phyloP scores from a whole-genome alignment of 2,888 invertebrate genomes.

The Cerastoderma edule region DNA sequence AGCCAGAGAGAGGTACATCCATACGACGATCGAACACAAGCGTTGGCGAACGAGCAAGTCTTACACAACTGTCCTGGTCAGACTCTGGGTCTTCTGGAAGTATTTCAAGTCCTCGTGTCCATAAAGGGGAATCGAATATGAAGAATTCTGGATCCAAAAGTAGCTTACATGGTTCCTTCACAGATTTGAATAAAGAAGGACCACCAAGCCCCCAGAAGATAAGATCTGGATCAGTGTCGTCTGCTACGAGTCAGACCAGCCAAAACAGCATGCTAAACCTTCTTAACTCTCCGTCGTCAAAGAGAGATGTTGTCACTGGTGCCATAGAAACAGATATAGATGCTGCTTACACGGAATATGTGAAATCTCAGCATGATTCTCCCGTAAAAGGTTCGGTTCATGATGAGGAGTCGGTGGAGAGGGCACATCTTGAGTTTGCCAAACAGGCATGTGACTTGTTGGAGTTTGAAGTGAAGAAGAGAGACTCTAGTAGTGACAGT shows the following conservation, averaged over 20 bases:
- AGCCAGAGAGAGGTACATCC: constrained; percentile 30
- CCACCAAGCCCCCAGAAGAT: constrained; percentile 23
- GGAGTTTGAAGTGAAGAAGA: constrained; percentile 52
- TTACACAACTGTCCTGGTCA: constrained; percentile 55
- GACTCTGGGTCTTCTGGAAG: constrained; percentile 57
- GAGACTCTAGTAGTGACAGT: constrained; percentile 50
- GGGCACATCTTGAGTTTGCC: constrained; percentile 57
- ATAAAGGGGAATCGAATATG: neutral
- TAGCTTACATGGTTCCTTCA: constrained; percentile 41
- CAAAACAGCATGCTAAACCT: constrained; percentile 54
- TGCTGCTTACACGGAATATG: constrained; percentile 49
- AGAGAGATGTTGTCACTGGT: constrained; percentile 38
- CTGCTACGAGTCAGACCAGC: constrained; percentile 36
- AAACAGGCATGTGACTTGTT: constrained; percentile 49
- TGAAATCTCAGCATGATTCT: constrained; percentile 22
- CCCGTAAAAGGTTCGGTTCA: constrained; percentile 4
- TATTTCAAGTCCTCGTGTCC: constrained; percentile 23
- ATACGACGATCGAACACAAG: constrained; percentile 49
- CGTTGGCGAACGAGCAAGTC: constrained; percentile 50
- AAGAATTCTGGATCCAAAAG: constrained; percentile 37
- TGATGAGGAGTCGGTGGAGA: constrained; percentile 45
- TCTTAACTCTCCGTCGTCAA: constrained; percentile 29
- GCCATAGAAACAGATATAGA: constrained; percentile 58
- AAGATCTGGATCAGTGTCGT: constrained; percentile 29
- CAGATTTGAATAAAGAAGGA: constrained; percentile 24